phyloP scores from a whole-genome alignment of 2,113 vertebrate genomes.

The Lophius piscatorius region DNA sequence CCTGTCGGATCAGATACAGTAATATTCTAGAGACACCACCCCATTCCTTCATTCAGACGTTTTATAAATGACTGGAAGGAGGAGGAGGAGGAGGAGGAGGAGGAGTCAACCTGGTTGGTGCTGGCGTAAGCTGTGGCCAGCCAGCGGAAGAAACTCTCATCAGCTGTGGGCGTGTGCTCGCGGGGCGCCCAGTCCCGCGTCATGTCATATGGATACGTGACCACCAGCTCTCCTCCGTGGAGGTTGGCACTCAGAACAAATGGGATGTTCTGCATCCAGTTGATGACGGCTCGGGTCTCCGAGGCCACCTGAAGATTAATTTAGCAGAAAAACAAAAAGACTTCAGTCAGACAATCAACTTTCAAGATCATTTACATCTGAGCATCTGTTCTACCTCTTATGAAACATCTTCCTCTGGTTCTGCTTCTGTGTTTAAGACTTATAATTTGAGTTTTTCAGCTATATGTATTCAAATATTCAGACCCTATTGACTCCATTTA shows the following conservation, averaged over 20 bases:
- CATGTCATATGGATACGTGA: constrained; percentile 86
- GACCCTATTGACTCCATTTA: too few species aligned
- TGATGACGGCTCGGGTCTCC: constrained; percentile 91
- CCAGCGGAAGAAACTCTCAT: constrained; percentile 95
- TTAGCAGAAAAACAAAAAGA: constrained; percentile 72
- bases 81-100: neutral
- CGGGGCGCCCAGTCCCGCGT: constrained; percentile 77
- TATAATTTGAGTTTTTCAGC: too few species aligned
- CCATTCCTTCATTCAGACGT: neutral
- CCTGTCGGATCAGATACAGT: constrained; percentile 60
- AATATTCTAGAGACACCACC: neutral
- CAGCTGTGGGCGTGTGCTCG: constrained; percentile 80
- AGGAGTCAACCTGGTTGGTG: constrained; percentile 76
- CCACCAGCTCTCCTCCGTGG: constrained; percentile 90
- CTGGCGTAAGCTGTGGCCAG: constrained; percentile 90
- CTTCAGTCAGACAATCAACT: constrained; percentile 69
- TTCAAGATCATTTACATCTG: too few species aligned
- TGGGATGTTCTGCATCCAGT: constrained; percentile 93
- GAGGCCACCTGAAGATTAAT: constrained; percentile 93
- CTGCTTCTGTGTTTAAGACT: too few species aligned
- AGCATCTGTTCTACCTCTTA: too few species aligned
- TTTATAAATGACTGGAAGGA: too few species aligned
- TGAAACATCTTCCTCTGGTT: too few species aligned
- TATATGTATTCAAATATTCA: too few species aligned
- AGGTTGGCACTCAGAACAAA: constrained; percentile 93